Evolutionary conservation across 2,797 vertebrate genomes (phyloP), one percentile per base, ranked within the genome.

Genomic region (Argya squamiceps): DNA sequence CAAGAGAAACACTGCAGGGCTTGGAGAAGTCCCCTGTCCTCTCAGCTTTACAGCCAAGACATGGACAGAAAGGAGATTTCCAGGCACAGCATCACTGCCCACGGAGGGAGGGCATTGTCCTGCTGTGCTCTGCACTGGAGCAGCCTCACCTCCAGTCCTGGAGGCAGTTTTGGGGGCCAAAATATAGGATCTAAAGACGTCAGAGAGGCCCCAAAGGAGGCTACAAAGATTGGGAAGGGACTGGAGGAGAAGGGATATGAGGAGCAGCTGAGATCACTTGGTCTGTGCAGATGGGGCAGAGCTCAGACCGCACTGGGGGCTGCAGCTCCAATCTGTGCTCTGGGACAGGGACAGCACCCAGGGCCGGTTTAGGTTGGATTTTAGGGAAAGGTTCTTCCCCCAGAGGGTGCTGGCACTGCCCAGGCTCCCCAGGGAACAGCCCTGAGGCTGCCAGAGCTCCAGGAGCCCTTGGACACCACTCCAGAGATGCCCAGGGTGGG

Each of bases 351-450:
- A 55, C 20, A 76, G 70, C 0, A 22, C 2, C 36, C 56, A 63
- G 62, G 46, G 41, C 3, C 41, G 30, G 30, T 0, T 36, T 0
- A 29, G 56, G 49, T 0, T 49, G 79, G 29, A 30, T 0, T 0
- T 34, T 0, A 23, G n/a, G n/a, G 1, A 1, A 52, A 52, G n/a
- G 14, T 0, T 12, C 30, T 9, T 34, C 12, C 29, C 34, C 30
- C 44, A 52, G 44, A 89, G 58, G 46, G 17, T 32, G n/a, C 43
- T 27, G 73, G 87, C 71, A 50, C 64, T 89, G 64, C 11, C 32
- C 71, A 88, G 68, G 29, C 52, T 59, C 29, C 52, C 60, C 68
- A 68, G 79, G 43, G n/a, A 24, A 50, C n/a, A 0, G 27, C 27
- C 47, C 39, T 5, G 4, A 58, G 52, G 43, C 50, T 75, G 37